These are phyloP conservation scores for Polyploca ridens DNA, from an alignment of 2,888 invertebrate species.

Conservation along the genomic window DNA sequence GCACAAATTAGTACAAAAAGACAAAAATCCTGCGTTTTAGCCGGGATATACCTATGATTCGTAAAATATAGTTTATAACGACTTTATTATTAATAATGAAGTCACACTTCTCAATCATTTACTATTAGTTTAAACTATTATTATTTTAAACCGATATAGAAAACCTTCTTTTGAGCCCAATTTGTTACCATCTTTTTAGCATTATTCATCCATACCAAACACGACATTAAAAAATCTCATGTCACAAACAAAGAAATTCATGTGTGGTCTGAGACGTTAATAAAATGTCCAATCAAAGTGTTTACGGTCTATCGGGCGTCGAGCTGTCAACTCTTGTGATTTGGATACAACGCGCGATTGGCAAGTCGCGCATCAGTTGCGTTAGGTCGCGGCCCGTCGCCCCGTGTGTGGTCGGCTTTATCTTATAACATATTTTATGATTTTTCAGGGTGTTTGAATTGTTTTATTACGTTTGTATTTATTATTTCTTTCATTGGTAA, in stretches of 20 bases:
- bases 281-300: conserved; percentile 53
- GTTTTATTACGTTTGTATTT: neutral
- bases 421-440: conserved; percentile 15
- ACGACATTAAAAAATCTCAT: conserved; percentile 13
- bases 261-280: conserved; percentile 44
- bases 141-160: no score
- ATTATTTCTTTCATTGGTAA: neutral
- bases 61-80: no score
- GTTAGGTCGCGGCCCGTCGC: conserved; percentile 32
- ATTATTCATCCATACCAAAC: neutral
- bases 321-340: conserved; percentile 41
- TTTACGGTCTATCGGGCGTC: conserved; percentile 36
- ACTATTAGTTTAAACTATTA: no score
- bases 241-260: conserved; percentile 16
- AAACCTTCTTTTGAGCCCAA: neutral
- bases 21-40: no score
- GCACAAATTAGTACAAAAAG: no score
- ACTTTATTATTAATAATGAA: no score
- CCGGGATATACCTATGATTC: no score
- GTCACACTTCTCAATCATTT: no score
- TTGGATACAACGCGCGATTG: conserved; percentile 52
- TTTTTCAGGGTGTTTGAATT: neutral
- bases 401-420: conserved; percentile 48
- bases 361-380: conserved; percentile 34
- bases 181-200: neutral